Evolutionary conservation across 2,113 vertebrate genomes (phyloP), one percentile per base, ranked within the genome.

Genomic region (Macroglossus sobrinus): DNA sequence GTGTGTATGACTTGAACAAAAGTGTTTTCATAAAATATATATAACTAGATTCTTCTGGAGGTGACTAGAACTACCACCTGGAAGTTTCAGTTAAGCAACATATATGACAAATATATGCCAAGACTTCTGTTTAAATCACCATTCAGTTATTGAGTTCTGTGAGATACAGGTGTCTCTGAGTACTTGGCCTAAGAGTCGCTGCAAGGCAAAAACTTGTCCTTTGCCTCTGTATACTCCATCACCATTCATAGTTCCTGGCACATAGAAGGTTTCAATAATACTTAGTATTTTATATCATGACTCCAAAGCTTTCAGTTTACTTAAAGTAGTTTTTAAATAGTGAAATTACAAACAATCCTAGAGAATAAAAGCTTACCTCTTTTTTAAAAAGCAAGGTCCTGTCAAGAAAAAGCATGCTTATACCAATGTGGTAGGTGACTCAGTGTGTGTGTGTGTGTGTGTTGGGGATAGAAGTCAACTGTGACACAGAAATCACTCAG

Each of bases 381-480:
- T 55, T 85, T 59, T 76, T 38, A 15, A 28, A 79, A 91, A 92
- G 53, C n/a, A 69, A 53, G 7, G 21, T 28, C 28, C 26, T 61
- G 6, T 14, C 30, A 24, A 35, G 11, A 84, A 61, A 92, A 66
- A 69, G 5, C 10, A 6, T 3, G 6, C 21, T 30, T 26, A 9
- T 21, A 30, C 19, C 47, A 16, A 14, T 55, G 24, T 35, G 55
- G n/a, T 7, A 66, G 45, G 8, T 43, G 12, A 4, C 18, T 59
- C 68, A n/a, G 11, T 57, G 8, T 40, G 35, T 16, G 13, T 57
- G 21, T 24, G 7, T 43, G 45, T 16, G 33, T 82, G n/a, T 21
- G 4, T 8, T 12, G 0, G 13, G 2, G 2, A 0, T 69, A 6
- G 11, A 64, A 50, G 18, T 63, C 12, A 0, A 4, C 1, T 64